Evolutionary conservation across 2,888 invertebrate species (phyloP), one percentile per base, ranked within the genome.

Genomic region (Temnothorax rugatulus): DNA sequence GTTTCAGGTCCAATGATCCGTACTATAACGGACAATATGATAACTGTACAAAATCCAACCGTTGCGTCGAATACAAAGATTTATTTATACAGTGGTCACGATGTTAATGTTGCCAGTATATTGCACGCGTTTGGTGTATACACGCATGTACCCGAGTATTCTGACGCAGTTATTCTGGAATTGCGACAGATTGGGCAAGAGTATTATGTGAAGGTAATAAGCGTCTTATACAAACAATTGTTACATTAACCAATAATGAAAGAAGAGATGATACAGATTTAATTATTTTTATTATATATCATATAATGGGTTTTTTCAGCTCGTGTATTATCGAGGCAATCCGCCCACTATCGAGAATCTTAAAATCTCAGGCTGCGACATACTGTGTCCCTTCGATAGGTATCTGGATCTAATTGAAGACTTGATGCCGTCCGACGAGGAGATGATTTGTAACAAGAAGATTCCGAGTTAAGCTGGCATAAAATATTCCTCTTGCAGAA

Each of bases 41-140:
- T 95, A 21, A 92, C 91, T 4, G 89, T 90, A 11, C 90, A 89
- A 34, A 89, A 90, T 0, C 95, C 93, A 75, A 93, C 0, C 83
- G 84, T 57, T 92, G 86, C 86, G 0, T 93, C 94, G 8, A 94
- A 93, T 54, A 94, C 95, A 0, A 96, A 95, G 89, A 85, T 96
- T 34, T 94, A 95, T 57, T 90, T 96, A 79, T 96, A 95, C 90
- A 96, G 96, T 0, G 96, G 95, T 0, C 97, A 97, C 92, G 97
- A 97, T 92, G 96, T 96, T 74, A 97, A 97, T 54, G 95, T 97
- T 0, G 96, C 96, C 0, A 95, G 95, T 0, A 86, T 97, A n/a
- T 95, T 97, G 91, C 95, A 95, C 0, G 96, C 96, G 2, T 94
- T 96, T 0, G 95, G 95, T 15, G 95, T 96, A 1, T 97, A 95